A percentile compares a stretch with the other conserved stretches of the same genome.
These are phyloP conservation scores for Branchipolynoe longqiensis DNA, from an alignment of 2,888 invertebrate genomes.

Conservation along the genomic window DNA sequence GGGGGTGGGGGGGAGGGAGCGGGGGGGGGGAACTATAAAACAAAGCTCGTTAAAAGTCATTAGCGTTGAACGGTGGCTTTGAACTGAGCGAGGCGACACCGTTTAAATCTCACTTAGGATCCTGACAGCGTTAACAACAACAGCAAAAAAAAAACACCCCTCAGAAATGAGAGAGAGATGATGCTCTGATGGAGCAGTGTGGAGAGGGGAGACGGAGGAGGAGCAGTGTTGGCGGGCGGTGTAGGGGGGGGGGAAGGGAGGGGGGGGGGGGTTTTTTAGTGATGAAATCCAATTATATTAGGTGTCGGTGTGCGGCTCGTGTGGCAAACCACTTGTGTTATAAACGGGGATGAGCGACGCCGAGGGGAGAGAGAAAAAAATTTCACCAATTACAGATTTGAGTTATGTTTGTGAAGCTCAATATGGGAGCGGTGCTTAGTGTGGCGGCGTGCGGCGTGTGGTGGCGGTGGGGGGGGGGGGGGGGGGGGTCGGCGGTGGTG, in stretches of 20 bases:
- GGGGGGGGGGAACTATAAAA: constrained; percentile 22
- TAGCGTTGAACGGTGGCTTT: constrained; percentile 9
- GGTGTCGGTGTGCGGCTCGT: constrained; percentile 23
- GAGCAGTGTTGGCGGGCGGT: too few relatives aligned
- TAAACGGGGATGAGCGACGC: too few relatives aligned
- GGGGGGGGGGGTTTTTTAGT: too few relatives aligned
- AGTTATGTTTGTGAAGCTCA: constrained; percentile 52
- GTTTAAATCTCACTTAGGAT: constrained; percentile 51
- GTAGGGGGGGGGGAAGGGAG: too few relatives aligned
- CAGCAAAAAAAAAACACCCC: constrained; percentile 3
- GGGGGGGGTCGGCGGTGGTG: too few relatives aligned
- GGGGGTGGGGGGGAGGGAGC: too few relatives aligned
- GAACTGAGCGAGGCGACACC: constrained; percentile 21
- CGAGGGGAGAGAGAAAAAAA: constrained; percentile 1
- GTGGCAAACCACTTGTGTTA: constrained; percentile 27
- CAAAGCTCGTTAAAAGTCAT: constrained; percentile 51
- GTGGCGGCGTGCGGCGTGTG: constrained; percentile 3
- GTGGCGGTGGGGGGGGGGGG: neutral
- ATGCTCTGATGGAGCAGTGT: constrained; percentile 4
- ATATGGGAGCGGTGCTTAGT: constrained; percentile 24
- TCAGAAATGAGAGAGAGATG: constrained; percentile 31
- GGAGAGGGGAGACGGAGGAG: neutral
- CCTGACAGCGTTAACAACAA: neutral
- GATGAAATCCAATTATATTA: constrained; percentile 48
- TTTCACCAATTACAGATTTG: constrained; percentile 41